phyloP scores from a whole-genome alignment of 2,113 vertebrate genomes.

The Scatophagus argus region DNA sequence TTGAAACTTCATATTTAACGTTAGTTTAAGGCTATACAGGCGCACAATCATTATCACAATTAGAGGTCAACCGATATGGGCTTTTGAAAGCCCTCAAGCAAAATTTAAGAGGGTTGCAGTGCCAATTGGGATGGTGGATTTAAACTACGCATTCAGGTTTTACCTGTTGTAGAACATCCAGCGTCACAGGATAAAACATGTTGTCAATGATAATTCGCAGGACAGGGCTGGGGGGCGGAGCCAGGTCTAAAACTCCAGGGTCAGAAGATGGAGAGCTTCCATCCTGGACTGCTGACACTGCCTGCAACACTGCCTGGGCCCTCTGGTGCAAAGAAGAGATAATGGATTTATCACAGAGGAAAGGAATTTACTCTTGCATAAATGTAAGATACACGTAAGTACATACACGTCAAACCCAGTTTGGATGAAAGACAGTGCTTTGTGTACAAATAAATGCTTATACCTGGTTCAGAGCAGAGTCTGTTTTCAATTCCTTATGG shows the following conservation, averaged over 20 bases:
- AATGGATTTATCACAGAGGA: neutral
- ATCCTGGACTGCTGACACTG: conserved; percentile 95
- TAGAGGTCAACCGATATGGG: neutral
- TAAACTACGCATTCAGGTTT: conserved; percentile 2
- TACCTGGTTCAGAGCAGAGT: conserved; percentile 93
- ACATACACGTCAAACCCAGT: too few relatives aligned
- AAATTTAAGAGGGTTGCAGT: neutral
- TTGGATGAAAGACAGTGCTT: neutral
- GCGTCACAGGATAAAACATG: conserved; percentile 98
- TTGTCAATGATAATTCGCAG: conserved; percentile 99
- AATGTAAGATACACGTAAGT: too few relatives aligned
- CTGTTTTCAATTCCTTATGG: conserved; percentile 98
- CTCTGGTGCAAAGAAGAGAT: conserved; percentile 80
- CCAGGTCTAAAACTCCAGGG: conserved; percentile 91
- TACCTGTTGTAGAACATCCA: conserved; percentile 99
- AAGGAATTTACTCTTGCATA: neutral
- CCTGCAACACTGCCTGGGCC: conserved; percentile 96
- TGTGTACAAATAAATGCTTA: neutral
- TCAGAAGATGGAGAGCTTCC: conserved; percentile 93
- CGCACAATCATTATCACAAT: neutral
- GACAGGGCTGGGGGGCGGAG: conserved; percentile 95
- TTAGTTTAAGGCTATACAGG: neutral
- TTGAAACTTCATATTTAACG: neutral
- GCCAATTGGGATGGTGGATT: neutral
- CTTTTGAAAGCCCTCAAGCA: neutral